Conservation (phyloP, 2,888 invertebrate genomes). For the Amphipyra berbera region DNA sequence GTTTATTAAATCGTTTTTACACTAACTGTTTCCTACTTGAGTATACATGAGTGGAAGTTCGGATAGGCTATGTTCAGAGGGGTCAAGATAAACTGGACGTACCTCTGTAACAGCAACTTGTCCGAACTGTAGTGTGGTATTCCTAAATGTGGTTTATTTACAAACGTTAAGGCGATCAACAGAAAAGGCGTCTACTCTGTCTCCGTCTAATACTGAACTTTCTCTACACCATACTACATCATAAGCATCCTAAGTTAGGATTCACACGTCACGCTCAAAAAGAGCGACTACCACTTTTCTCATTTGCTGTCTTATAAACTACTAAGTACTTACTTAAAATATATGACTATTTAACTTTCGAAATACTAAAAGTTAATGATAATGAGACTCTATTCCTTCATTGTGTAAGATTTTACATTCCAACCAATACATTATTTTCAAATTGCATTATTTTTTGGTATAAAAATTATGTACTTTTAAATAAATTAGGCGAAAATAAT, state of each 20-base stretch:
- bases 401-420: conserved; percentile 43
- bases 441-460: conserved; percentile 52
- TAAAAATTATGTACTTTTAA: conserved; percentile 33
- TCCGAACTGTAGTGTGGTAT: background rate
- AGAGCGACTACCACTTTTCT: conserved; percentile 59
- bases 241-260: background rate
- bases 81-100: too few relatives aligned
- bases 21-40: too few relatives aligned
- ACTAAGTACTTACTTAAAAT: conserved; percentile 67
- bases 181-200: conserved; percentile 16
- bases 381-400: conserved; percentile 76
- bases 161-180: conserved; percentile 36
- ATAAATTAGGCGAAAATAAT: conserved; percentile 38
- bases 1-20: too few relatives aligned
- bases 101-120: background rate
- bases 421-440: conserved; percentile 25
- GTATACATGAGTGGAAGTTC: too few relatives aligned
- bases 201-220: conserved; percentile 47
- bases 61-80: too few relatives aligned
- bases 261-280: conserved; percentile 65
- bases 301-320: conserved; percentile 41
- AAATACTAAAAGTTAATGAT: conserved; percentile 68
- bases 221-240: conserved; percentile 5
- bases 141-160: background rate
- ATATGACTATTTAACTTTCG: conserved; percentile 73